Evolutionary conservation across 2,888 invertebrate species (phyloP).

Genomic region (Harpalus rufipes): DNA sequence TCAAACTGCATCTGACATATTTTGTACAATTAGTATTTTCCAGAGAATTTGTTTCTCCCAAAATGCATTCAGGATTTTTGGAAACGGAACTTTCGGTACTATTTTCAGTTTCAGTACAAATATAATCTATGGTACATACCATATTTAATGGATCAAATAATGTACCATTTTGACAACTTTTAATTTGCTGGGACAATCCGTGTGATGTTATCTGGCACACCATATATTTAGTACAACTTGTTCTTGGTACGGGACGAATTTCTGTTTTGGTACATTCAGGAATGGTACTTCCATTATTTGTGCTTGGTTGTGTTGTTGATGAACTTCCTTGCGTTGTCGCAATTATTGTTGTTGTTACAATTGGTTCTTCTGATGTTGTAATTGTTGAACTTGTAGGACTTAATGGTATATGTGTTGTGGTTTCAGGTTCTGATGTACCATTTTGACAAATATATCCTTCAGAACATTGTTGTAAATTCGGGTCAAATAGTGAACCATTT

Average conservation of each 20-base stretch:
- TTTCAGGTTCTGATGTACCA: background rate
- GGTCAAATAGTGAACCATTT: constrained; percentile 68
- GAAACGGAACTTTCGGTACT: no score
- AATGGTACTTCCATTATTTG: background rate
- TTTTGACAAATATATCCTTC: constrained; percentile 67
- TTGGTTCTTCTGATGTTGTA: constrained; percentile 7
- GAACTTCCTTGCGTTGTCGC: background rate
- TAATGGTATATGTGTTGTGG: background rate
- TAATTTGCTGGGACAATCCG: background rate
- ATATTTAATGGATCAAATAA: constrained; percentile 30
- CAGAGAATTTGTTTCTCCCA: constrained; percentile 6
- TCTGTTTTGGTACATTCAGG: constrained; percentile 27
- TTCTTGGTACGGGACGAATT: constrained; percentile 6
- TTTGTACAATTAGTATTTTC: constrained; percentile 14
- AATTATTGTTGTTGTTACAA: constrained; percentile 24
- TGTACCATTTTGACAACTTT: constrained; percentile 8
- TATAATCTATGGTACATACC: background rate
- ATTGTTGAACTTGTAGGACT: constrained; percentile 6
- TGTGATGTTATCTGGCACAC: constrained; percentile 22
- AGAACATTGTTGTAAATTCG: constrained; percentile 66
- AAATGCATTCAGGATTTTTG: background rate
- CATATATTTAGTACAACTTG: constrained; percentile 26
- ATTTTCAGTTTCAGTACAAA: background rate
- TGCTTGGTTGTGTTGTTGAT: background rate
- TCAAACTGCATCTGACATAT: constrained; percentile 11